Evolutionary conservation across 1,140 invertebrate species (phyloP).

Genomic region (Palaemon carinicauda): DNA sequence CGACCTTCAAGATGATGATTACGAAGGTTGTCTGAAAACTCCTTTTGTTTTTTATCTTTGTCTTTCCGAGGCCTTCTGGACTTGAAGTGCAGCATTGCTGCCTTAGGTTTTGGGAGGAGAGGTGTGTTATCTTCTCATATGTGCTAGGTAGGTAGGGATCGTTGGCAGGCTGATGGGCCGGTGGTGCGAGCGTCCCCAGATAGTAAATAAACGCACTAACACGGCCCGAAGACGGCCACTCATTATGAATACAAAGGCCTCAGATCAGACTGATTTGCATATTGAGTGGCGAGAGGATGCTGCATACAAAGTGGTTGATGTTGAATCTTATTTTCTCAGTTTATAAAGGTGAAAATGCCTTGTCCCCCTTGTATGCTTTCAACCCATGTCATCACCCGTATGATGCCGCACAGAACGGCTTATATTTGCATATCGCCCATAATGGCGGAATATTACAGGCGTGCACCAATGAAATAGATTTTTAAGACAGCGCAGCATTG

Average conservation of each 20-base stretch:
- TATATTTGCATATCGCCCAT: slow-evolving; percentile 44
- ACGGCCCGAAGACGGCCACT: slow-evolving; percentile 50
- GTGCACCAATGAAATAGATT: slow-evolving; percentile 30
- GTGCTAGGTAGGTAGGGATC: too few relatives aligned
- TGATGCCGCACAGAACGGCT: slow-evolving; percentile 13
- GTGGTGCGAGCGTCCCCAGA: slow-evolving; percentile 32
- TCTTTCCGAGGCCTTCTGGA: too few relatives aligned
- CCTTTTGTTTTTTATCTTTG: too few relatives aligned
- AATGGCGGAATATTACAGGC: slow-evolving; percentile 49
- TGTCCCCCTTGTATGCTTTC: background rate
- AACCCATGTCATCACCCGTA: slow-evolving; percentile 37
- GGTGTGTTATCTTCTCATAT: too few relatives aligned
- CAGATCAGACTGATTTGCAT: slow-evolving; percentile 55
- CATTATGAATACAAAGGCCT: slow-evolving; percentile 56
- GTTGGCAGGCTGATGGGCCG: background rate
- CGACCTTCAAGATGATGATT: too few relatives aligned
- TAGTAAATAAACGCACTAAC: slow-evolving; percentile 52
- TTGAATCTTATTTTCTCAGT: background rate
- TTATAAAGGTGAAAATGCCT: background rate
- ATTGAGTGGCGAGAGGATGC: slow-evolving; percentile 42
- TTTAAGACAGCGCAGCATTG: slow-evolving; percentile 10
- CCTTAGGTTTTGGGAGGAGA: too few relatives aligned
- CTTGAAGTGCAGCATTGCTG: too few relatives aligned
- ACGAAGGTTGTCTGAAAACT: too few relatives aligned
- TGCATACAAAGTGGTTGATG: background rate